Conservation (phyloP, 2,888 invertebrate genomes). For the Nemotelus pantherinus region DNA sequence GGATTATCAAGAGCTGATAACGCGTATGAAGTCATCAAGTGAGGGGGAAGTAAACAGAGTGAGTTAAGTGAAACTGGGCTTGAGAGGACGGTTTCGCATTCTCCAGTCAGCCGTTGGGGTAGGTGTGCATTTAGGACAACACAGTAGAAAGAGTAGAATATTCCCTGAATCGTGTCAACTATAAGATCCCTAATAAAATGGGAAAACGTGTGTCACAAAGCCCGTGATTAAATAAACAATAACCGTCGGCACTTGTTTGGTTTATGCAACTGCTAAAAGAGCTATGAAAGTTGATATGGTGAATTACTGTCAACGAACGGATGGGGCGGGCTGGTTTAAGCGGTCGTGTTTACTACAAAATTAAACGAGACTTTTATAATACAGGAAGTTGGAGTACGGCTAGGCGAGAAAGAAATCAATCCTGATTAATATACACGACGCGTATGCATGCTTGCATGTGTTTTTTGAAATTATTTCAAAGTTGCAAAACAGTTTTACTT, state of each 20-base stretch:
- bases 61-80: conserved; percentile 14
- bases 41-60: conserved; percentile 26
- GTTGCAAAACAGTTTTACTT: too few relatives aligned
- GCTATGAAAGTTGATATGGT: conserved; percentile 43
- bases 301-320: conserved; percentile 30
- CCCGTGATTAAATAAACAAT: conserved; percentile 45
- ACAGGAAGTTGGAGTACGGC: conserved; percentile 11
- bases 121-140: neutral
- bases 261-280: conserved; percentile 44
- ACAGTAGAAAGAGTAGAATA: neutral
- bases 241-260: conserved; percentile 43
- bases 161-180: conserved; percentile 25
- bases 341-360: conserved; percentile 34
- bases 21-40: conserved; percentile 37
- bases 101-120: neutral
- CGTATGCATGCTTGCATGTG: too few relatives aligned
- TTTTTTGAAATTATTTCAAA: too few relatives aligned
- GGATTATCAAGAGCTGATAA: conserved; percentile 37
- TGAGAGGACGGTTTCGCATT: neutral
- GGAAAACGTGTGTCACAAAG: conserved; percentile 42
- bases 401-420: neutral
- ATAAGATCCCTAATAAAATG: conserved; percentile 43
- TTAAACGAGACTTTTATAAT: conserved; percentile 18
- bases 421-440: too few relatives aligned
- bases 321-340: conserved; percentile 9